phyloP scores from a whole-genome alignment of 2,113 vertebrate species.

The Ciconia maguari region DNA sequence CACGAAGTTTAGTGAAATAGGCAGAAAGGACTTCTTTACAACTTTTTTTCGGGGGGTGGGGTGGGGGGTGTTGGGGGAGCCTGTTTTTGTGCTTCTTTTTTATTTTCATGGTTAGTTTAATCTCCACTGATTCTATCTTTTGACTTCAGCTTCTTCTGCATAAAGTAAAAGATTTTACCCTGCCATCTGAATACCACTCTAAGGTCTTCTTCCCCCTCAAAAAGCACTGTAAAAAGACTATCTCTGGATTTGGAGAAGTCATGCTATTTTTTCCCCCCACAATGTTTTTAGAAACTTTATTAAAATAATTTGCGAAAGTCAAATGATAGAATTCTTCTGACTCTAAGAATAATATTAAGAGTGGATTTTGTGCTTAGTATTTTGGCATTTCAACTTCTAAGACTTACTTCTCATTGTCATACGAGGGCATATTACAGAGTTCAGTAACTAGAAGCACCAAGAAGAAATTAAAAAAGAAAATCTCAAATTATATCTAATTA shows the following conservation, averaged over 20 bases:
- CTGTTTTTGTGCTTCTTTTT: neutral
- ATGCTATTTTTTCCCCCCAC: neutral
- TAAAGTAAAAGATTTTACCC: neutral
- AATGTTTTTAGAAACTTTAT: neutral
- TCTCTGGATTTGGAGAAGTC: neutral
- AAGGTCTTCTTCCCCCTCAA: neutral
- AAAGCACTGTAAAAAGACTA: neutral
- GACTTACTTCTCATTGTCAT: constrained; percentile 55
- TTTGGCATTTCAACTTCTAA: constrained; percentile 56
- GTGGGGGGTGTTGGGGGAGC: no score
- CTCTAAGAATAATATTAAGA: constrained; percentile 4
- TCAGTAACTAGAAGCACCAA: constrained; percentile 69
- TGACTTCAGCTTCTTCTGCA: neutral
- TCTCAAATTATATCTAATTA: constrained; percentile 76
- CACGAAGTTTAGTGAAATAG: neutral
- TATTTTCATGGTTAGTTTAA: neutral
- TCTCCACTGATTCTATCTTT: neutral
- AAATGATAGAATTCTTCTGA: constrained; percentile 24
- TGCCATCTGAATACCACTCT: neutral
- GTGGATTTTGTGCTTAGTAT: constrained; percentile 29
- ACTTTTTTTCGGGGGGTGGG: neutral
- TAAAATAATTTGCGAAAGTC: constrained; percentile 35
- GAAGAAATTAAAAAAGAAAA: constrained; percentile 71
- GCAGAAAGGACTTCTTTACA: neutral
- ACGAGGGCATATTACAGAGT: constrained; percentile 54